Percentiles rank a stretch among this genome's conserved stretches.
phyloP scores from a whole-genome alignment of 1,140 invertebrate genomes.

The Schlechtendalia chinensis region DNA sequence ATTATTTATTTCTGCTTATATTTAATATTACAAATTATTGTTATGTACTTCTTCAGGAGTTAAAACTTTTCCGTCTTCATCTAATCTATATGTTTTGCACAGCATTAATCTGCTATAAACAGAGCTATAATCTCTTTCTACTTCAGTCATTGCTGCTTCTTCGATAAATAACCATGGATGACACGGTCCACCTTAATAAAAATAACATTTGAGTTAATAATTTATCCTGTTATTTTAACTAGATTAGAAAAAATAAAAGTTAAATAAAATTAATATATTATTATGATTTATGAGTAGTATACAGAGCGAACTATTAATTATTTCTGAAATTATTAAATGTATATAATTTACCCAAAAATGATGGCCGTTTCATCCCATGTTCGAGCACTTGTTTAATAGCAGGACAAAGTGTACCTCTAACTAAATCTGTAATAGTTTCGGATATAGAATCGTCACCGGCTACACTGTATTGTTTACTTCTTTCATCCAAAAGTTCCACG shows the following conservation, averaged over 20 bases:
- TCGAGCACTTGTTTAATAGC: slow-evolving; percentile 92
- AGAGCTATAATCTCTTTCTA: slow-evolving; percentile 96
- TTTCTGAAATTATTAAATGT: background rate
- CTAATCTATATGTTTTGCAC: slow-evolving; percentile 96
- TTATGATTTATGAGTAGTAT: too few species aligned
- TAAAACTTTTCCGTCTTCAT: slow-evolving; percentile 98
- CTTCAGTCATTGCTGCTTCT: slow-evolving; percentile 91
- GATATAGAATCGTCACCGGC: slow-evolving; percentile 97
- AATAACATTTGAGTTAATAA: slow-evolving; percentile 10
- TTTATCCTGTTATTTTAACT: background rate
- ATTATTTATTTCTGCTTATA: slow-evolving; percentile 6
- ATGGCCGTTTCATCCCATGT: slow-evolving; percentile 91
- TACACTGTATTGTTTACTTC: slow-evolving; percentile 92
- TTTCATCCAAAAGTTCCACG: slow-evolving; percentile 93
- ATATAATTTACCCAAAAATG: slow-evolving; percentile 62
- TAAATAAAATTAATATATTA: too few species aligned
- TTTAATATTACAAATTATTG: background rate
- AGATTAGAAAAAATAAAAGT: too few species aligned
- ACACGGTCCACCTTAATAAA: slow-evolving; percentile 73
- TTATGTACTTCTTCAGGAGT: slow-evolving; percentile 88
- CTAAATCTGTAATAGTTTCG: slow-evolving; percentile 93
- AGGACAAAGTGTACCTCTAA: slow-evolving; percentile 89
- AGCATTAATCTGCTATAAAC: slow-evolving; percentile 95
- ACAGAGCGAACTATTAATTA: too few species aligned
- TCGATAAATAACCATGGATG: slow-evolving; percentile 99